Base-by-base conservation (phyloP, 2,797 vertebrate genomes). In the Staurois parvus region DNA sequence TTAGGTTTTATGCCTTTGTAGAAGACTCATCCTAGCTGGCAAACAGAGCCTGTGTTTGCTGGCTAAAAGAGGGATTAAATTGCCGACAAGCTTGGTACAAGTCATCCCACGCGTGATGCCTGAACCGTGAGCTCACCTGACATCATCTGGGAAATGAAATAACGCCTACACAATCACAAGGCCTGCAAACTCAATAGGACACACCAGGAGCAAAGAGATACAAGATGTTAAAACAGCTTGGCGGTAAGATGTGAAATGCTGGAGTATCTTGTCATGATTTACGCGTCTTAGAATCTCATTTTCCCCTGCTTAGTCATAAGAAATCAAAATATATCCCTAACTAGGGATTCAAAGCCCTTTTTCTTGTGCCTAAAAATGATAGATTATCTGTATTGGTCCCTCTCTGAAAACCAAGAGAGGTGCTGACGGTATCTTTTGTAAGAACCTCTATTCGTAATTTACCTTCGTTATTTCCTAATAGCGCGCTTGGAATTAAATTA, bases 401-500 rank as follows among this genome's bases (percentile, higher is more conserved):
- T 73, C 32, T 11, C 56, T 30, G 7, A 34, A 29, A 3, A 52
- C 67, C 13, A 45, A 52, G 30, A 66, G 21, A 83, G 29, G 37
- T 76, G 73, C 48, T 62, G 75, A 77, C 45, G 70, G 62, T 30
- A 72, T 37, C 67, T 13, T 69, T 69, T 56, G 32, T 30, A 72
- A 29, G 24, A 56, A n/a, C 26, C 34, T 15, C 66, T 29, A 76
- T 81, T 70, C 40, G 64, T 26, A 52, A 81, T 72, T 15, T 70
- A 12, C 30, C 48, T 76, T 32, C 5, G 26, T 69, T 66, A 67
- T 56, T 77, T 45, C 15, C 42, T 56, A 85, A 52, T 69, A 40
- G 34, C 24, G 26, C 72, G 45, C 28, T 30, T n/a, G 52, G 64
- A 76, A 81, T 85, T 76, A 68, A 28, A 85, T 85, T 85, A 85